phyloP scores from a whole-genome alignment of 2,888 invertebrate species.

The Epinotia nisella region DNA sequence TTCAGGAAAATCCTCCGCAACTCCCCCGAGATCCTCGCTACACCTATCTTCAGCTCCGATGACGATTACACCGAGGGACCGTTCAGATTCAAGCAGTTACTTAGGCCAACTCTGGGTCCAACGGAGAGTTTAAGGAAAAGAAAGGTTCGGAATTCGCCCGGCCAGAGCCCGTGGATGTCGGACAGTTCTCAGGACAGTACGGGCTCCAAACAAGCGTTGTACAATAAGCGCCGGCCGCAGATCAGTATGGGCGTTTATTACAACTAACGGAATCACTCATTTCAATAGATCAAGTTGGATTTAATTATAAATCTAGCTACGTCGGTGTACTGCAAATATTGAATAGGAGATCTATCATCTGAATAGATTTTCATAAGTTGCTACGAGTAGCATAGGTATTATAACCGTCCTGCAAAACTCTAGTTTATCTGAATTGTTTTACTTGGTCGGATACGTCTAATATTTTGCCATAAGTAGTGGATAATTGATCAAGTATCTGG shows the following conservation, averaged over 20 bases:
- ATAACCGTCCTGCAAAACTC: not conserved
- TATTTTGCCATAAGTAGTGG: constrained; percentile 21
- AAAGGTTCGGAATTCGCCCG: constrained; percentile 80
- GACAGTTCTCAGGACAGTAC: constrained; percentile 80
- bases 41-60: constrained; percentile 76
- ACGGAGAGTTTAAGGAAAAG: constrained; percentile 88
- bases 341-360: not conserved
- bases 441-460: not conserved
- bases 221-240: constrained; percentile 77
- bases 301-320: not conserved
- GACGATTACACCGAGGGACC: constrained; percentile 86
- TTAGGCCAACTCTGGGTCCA: constrained; percentile 87
- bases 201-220: constrained; percentile 71
- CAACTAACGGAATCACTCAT: constrained; percentile 55
- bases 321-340: not conserved
- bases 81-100: constrained; percentile 87
- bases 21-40: constrained; percentile 78
- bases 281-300: not conserved
- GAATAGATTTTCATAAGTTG: not conserved
- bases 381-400: not conserved
- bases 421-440: not conserved
- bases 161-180: constrained; percentile 79
- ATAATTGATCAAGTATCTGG: constrained; percentile 6
- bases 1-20: constrained; percentile 79
- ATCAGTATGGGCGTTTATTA: constrained; percentile 81